Conservation (phyloP, 2,888 invertebrate genomes). For the Globia sparganii region DNA sequence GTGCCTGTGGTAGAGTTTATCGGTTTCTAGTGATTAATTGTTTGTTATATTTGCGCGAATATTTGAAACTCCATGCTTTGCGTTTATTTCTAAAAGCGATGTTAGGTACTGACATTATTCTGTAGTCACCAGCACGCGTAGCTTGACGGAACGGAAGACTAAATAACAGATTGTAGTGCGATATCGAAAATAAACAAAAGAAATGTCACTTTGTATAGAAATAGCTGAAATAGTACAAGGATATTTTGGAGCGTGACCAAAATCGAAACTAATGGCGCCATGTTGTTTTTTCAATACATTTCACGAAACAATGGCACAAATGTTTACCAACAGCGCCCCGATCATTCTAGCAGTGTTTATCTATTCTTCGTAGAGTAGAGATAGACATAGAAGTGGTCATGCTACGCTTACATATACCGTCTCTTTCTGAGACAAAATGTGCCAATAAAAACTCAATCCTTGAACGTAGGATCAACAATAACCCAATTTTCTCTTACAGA, state of each 20-base stretch:
- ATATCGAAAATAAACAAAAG: not conserved
- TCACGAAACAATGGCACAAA: not conserved
- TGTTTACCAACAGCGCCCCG: not conserved
- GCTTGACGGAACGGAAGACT: no score
- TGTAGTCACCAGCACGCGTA: not conserved
- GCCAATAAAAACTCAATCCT: not conserved
- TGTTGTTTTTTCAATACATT: not conserved
- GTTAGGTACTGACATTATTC: not conserved
- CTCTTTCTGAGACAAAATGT: not conserved
- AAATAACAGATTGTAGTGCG: not conserved
- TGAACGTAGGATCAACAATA: not conserved
- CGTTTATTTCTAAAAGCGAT: not conserved
- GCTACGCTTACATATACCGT: no score
- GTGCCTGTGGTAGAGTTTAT: constrained; percentile 33
- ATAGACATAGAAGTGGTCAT: not conserved
- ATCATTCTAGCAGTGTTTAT: not conserved
- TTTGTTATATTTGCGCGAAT: constrained; percentile 25
- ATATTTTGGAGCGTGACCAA: not conserved
- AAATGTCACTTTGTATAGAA: not conserved
- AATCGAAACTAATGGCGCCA: not conserved
- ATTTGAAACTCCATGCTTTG: not conserved
- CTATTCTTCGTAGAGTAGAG: not conserved
- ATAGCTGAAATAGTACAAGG: not conserved
- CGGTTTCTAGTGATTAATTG: constrained; percentile 39
- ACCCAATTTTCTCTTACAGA: constrained; percentile 71